Base-by-base conservation (phyloP, 2,888 invertebrate genomes). In the Candidula unifasciata region DNA sequence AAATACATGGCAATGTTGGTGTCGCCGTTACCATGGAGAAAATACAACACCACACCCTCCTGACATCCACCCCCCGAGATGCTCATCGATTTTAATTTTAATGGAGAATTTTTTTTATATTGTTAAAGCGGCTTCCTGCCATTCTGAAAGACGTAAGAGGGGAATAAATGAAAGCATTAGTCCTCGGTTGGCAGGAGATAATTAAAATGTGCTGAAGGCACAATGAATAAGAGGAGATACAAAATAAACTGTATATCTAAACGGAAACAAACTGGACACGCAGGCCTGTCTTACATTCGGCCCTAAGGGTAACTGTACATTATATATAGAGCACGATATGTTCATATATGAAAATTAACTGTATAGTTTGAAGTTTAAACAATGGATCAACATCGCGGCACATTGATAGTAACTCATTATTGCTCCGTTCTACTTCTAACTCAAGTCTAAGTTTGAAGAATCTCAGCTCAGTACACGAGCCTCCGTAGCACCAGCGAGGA, bases 1-100 rank as follows among this genome's bases (percentile, higher is more conserved):
- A 44, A 44, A 44, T 44, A 44, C 44, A 3, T 3, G 44, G 52
- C 44, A 44, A 73, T 27, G 5, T n/a, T n/a, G 44, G 16, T n/a
- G 60, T n/a, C 73, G 21, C n/a, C 73, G 73, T 73, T 73, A 44
- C 73, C 35, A 73, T 73, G 73, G 73, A 27, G 73, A 73, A 73
- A 44, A 44, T 44, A 73, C 37, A 73, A 73, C 37, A 52, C 44
- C 73, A 52, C 73, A 44, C 52, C 73, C 73, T 44, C 73, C 10
- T 73, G 52, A 73, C 73, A 44, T 52, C 44, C 10, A 73, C 44
- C 73, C 44, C n/a, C n/a, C 6, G 73, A 73, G 73, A 44, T 44
- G 24, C 44, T 10, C n/a, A 73, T 73, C n/a, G 73, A 73, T 73
- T 73, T 73, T 27, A 52, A 73, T 44, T 73, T 73, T 73, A 73